Evolutionary conservation across 2,888 invertebrate genomes (phyloP).

Genomic region (Lasioglossum marginatum): DNA sequence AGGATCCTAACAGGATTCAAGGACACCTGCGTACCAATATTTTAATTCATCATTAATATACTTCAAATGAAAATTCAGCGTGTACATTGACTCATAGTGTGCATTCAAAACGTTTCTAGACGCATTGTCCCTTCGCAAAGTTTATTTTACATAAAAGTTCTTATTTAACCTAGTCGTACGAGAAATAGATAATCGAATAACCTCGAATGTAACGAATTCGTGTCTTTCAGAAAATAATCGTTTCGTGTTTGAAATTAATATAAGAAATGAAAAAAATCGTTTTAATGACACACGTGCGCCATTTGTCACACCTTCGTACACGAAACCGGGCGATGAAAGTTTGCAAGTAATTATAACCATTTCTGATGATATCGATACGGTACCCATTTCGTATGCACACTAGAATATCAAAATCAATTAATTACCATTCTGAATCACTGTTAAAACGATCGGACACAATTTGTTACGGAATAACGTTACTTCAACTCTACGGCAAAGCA

Average conservation of each 20-base stretch:
- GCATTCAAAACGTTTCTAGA: not conserved
- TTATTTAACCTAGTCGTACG: not conserved
- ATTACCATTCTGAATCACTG: conserved; percentile 63
- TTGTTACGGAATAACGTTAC: conserved; percentile 27
- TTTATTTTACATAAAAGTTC: not conserved
- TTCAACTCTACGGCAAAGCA: conserved; percentile 30
- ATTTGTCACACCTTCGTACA: conserved; percentile 72
- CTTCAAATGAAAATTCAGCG: not conserved
- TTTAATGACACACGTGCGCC: conserved; percentile 75
- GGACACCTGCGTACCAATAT: conserved; percentile 87
- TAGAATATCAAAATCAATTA: conserved; percentile 6
- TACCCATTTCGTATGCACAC: not conserved
- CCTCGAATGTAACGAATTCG: not conserved
- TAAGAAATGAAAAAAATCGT: conserved; percentile 13
- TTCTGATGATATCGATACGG: not conserved
- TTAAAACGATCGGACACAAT: conserved; percentile 9
- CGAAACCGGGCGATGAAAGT: conserved; percentile 31
- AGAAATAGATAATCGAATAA: not conserved
- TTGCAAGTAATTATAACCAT: not conserved
- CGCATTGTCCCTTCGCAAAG: not conserved
- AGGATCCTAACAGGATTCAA: conserved; percentile 97
- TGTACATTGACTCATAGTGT: not conserved
- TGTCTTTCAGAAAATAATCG: not conserved
- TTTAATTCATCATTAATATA: not conserved
- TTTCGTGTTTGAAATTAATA: not conserved